These are phyloP conservation scores for Knipowitschia caucasica DNA, from an alignment of 2,797 vertebrate species.

Conservation along the genomic window DNA sequence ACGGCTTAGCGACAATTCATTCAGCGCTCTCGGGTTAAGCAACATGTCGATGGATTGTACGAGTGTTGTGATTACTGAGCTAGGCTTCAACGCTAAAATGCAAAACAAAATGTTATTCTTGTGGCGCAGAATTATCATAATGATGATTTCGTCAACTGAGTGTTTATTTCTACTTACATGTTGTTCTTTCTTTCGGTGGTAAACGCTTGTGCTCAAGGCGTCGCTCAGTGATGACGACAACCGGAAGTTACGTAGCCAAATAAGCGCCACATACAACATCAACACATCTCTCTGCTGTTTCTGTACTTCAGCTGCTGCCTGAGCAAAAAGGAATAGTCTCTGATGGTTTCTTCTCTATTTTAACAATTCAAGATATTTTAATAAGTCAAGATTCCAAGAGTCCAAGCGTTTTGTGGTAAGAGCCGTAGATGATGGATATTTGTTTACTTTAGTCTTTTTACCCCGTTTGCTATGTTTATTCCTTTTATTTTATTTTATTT, in stretches of 20 bases:
- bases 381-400: background rate
- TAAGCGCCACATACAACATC: slow-evolving; percentile 41
- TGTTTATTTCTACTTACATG: slow-evolving; percentile 50
- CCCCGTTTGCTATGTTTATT: slow-evolving; percentile 25
- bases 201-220: slow-evolving; percentile 26
- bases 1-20: slow-evolving; percentile 34
- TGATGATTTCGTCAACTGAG: background rate
- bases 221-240: slow-evolving; percentile 50
- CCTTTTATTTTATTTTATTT: background rate
- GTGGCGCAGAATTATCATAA: background rate
- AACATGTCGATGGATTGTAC: background rate
- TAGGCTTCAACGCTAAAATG: background rate
- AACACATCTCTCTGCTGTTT: slow-evolving; percentile 60
- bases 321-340: background rate
- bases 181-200: slow-evolving; percentile 27
- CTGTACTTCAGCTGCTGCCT: slow-evolving; percentile 30
- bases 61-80: background rate
- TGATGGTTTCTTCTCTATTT: background rate
- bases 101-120: accelerated
- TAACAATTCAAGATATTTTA: slow-evolving; percentile 7
- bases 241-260: slow-evolving; percentile 34
- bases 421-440: no score
- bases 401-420: slow-evolving; percentile 24
- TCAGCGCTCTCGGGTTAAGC: slow-evolving; percentile 15
- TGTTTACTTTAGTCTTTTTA: no score